These are phyloP conservation scores for Trachelipus rathkii DNA, from an alignment of 1,140 invertebrate species.

Conservation along the genomic window DNA sequence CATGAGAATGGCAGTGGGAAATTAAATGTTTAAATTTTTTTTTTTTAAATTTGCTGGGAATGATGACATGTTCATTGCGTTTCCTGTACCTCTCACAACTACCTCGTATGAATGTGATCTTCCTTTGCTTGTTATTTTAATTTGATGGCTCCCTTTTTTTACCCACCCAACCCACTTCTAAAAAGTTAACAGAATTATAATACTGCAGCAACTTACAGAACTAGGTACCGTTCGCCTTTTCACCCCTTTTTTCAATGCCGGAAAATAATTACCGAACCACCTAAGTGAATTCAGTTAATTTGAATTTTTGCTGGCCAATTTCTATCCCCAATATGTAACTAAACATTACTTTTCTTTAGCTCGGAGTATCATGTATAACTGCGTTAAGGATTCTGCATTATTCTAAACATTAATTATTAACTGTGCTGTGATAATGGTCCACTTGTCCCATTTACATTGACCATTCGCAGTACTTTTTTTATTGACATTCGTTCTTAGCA, in stretches of 20 bases:
- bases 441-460: neutral
- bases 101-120: neutral
- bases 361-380: neutral
- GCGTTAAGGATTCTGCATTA: neutral
- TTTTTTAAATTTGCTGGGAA: neutral
- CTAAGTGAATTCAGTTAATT: no score
- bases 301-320: no score
- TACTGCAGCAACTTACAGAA: slow-evolving; percentile 1
- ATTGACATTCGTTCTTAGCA: slow-evolving; percentile 38
- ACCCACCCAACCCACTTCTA: neutral
- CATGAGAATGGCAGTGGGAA: slow-evolving; percentile 8
- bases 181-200: neutral
- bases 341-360: neutral
- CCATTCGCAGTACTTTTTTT: neutral
- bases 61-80: neutral
- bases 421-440: no score
- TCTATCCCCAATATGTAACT: no score
- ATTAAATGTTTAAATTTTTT: neutral
- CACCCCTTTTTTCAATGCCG: neutral
- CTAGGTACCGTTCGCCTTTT: neutral
- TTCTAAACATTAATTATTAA: neutral
- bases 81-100: neutral
- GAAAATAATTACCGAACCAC: no score
- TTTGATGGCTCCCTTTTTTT: neutral
- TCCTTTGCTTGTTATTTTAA: slow-evolving; percentile 7